Conservation (phyloP, 2,888 invertebrate species). For the Thymelicus sylvestris region DNA sequence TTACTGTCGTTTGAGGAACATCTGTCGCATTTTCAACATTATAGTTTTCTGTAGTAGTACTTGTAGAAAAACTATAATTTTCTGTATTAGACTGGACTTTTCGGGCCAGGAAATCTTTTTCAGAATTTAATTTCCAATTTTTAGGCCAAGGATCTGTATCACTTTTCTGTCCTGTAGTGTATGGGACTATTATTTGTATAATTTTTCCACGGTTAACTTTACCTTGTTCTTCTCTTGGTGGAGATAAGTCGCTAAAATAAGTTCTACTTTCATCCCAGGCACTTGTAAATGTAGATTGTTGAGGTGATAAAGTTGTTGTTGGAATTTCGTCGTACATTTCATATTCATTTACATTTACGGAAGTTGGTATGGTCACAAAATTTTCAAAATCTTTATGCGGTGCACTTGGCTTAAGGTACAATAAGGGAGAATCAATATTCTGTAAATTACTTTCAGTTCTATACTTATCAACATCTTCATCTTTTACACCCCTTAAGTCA, state of each 20-base stretch:
- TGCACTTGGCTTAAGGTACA: conserved; percentile 79
- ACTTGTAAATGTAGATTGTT: conserved; percentile 50
- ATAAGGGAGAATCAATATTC: conserved; percentile 85
- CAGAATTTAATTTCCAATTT: conserved; percentile 58
- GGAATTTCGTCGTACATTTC: conserved; percentile 75
- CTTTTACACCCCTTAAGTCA: conserved; percentile 73
- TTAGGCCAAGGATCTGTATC: conserved; percentile 64
- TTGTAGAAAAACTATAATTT: conserved; percentile 45
- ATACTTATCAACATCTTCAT: conserved; percentile 76
- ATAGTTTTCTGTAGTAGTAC: conserved; percentile 58
- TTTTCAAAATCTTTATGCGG: conserved; percentile 82
- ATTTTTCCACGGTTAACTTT: conserved; percentile 85
- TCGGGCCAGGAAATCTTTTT: conserved; percentile 73
- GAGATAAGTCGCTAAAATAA: conserved; percentile 55
- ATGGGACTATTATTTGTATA: conserved; percentile 93
- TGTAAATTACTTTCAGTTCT: conserved; percentile 76
- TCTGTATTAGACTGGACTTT: conserved; percentile 76
- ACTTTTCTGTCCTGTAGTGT: conserved; percentile 80
- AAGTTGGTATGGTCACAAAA: conserved; percentile 66
- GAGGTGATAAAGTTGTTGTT: conserved; percentile 56
- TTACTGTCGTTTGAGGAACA: conserved; percentile 55
- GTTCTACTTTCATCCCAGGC: conserved; percentile 64
- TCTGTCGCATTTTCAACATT: conserved; percentile 59
- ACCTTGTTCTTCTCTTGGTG: conserved; percentile 52
- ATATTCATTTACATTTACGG: conserved; percentile 65